Conservation (phyloP, 2,797 vertebrate species). For the Heterohyrax brucei region DNA sequence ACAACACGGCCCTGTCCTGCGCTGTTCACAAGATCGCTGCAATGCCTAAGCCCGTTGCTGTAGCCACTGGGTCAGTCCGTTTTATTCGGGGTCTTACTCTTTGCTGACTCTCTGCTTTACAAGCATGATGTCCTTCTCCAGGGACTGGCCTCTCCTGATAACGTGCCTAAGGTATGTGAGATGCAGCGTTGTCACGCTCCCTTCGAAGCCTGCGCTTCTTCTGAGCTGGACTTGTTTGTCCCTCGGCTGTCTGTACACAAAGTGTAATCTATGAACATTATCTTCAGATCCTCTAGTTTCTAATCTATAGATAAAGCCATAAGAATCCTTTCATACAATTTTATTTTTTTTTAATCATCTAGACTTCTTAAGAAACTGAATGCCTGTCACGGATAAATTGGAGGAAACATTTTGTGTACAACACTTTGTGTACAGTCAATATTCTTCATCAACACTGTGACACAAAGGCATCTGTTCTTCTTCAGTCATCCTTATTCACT, state of each 20-base stretch:
- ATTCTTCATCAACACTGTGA: background rate
- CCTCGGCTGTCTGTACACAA: no score
- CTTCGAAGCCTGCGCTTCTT: background rate
- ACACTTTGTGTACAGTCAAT: no score
- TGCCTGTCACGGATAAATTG: slow-evolving; percentile 58
- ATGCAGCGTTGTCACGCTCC: background rate
- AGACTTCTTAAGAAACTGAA: slow-evolving; percentile 44
- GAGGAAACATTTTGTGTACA: background rate
- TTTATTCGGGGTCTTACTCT: no score
- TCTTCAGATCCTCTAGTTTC: slow-evolving; percentile 77
- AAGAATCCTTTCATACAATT: slow-evolving; percentile 62
- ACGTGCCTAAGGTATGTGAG: background rate
- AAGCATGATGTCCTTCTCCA: background rate
- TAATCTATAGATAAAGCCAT: slow-evolving; percentile 76
- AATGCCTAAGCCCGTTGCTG: background rate
- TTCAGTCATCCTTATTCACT: background rate
- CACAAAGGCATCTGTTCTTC: background rate
- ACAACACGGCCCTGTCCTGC: no score
- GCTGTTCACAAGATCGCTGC: background rate
- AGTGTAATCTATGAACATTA: slow-evolving; percentile 57
- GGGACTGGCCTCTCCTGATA: background rate
- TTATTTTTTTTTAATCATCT: slow-evolving; percentile 55
- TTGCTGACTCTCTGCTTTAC: no score
- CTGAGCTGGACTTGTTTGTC: background rate
- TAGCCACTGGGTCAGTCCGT: no score